Evolutionary conservation across 2,797 vertebrate species (phyloP), one percentile per base, ranked within the genome.

Genomic region (Leptodactylus fallax): DNA sequence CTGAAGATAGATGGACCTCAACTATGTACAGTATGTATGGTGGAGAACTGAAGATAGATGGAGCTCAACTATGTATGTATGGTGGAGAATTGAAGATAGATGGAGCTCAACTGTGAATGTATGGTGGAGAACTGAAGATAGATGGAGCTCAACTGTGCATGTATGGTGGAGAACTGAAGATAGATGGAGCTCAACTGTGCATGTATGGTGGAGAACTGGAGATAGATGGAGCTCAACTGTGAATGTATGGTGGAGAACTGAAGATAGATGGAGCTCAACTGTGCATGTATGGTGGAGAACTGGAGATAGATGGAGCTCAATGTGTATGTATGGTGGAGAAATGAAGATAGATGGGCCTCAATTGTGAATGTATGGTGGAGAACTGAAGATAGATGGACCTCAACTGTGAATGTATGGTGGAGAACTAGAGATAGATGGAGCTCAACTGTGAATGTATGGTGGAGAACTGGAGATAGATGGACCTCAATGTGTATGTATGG

Each of bases 151-250:
- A 83, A 7, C 0, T 58, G 12, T 65, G 23, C 74, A 11, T 82
- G 25, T 56, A 10, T 58, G 81, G 81, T 71, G 53, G 25, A 27
- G n/a, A 53, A 6, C n/a, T 16, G 81, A 8, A 72, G 71, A 45
- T 81, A 27, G 16, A 60, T 1, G 25, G 71, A 47, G 17, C 7
- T 81, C 56, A 56, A 25, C 6, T 56, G 51, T 55, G 23, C 55
- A 25, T 78, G 13, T 53, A 13, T 55, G 49, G 76, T 55, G 76
- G n/a, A 3, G 6, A 78, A 25, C 11, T 77, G 76, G 3, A 47
- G 76, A 78, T 27, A 53, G 49, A 77, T 16, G n/a, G 69, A 72
- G 27, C 27, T 77, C 74, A 77, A 23, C 11, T 77, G 74, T 77
- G 49, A 51, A 13, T 27, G 23, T 23, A 16, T 78, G 51, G 63